A percentile compares a stretch with the other conserved stretches of the same genome.
Evolutionary conservation across 2,113 vertebrate genomes (phyloP).

Genomic region (Danionella cerebrum): DNA sequence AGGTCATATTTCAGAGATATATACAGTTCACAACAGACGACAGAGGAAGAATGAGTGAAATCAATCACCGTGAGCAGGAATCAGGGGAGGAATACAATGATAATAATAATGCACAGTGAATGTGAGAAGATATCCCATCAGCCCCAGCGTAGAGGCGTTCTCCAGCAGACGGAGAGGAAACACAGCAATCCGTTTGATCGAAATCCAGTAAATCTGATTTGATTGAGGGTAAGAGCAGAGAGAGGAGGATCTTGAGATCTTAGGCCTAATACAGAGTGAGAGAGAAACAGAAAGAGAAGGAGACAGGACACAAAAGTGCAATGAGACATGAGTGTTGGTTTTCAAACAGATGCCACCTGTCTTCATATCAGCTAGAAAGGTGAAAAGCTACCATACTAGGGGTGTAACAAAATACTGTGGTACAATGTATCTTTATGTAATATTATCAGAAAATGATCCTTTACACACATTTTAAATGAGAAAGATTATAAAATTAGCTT

Average conservation of each 20-base stretch:
- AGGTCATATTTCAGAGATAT: background rate
- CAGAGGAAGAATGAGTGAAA: background rate
- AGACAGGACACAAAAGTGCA: background rate
- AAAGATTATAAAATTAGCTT: too few species aligned
- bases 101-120: background rate
- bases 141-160: background rate
- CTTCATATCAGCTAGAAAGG: too few species aligned
- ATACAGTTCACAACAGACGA: background rate
- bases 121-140: background rate
- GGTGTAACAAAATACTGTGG: too few species aligned
- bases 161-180: background rate
- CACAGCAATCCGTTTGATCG: background rate
- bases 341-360: too few species aligned
- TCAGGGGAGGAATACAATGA: background rate
- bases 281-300: background rate
- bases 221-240: conserved; percentile 6
- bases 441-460: too few species aligned
- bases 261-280: conserved; percentile 17
- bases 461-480: too few species aligned
- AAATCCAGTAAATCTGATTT: background rate
- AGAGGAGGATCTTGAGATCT: background rate
- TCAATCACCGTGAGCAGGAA: background rate
- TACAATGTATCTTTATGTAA: too few species aligned
- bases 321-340: background rate
- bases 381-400: too few species aligned